Evolutionary conservation across 2,113 vertebrate species (phyloP), one percentile per base, ranked within the genome.

Genomic region (Hyperopisus bebe): DNA sequence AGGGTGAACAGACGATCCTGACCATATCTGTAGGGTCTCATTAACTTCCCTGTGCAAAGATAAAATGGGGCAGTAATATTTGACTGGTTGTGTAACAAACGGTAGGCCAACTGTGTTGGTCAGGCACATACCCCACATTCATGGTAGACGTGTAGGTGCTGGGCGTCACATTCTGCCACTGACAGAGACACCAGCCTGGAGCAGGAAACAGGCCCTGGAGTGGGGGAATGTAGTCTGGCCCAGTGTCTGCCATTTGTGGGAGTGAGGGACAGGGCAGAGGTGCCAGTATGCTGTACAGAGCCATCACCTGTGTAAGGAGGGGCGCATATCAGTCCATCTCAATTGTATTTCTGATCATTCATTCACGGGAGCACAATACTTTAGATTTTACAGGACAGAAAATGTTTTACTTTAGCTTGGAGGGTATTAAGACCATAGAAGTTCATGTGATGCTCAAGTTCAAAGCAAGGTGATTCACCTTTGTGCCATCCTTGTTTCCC

Each of bases 141-240:
- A 95, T 48, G 35, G 24, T 90, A 31, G 47, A 90, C 0, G 0
- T 93, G 90, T 94, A 93, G 42, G 90, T n/a, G 55, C 90, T 92
- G 87, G 94, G 87, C 21, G 95, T 53, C 0, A 91, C 93, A 44
- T 92, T 93, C 91, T 94, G 92, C 95, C 95, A 95, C 83, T 94
- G 95, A 39, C 92, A 93, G 88, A 95, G 92, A 21, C 95, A 96
- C 95, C 95, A 96, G 46, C 93, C 93, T 0, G 94, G 31, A 0
- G 1, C 0, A 9, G 95, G 95, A 24, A 89, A 91, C 13, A 39
- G 83, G 46, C 95, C 95, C 0, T 0, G 91, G 62, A 92, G 91
- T 2, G 94, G 95, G 8, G 74, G 3, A n/a, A 31, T 5, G 27
- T 95, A 95, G 92, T 93, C 91, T 10, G 91, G 89, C 0, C 82